These are phyloP conservation scores for Malthinus seriepunctatus DNA, from an alignment of 2,888 invertebrate species.

Conservation along the genomic window DNA sequence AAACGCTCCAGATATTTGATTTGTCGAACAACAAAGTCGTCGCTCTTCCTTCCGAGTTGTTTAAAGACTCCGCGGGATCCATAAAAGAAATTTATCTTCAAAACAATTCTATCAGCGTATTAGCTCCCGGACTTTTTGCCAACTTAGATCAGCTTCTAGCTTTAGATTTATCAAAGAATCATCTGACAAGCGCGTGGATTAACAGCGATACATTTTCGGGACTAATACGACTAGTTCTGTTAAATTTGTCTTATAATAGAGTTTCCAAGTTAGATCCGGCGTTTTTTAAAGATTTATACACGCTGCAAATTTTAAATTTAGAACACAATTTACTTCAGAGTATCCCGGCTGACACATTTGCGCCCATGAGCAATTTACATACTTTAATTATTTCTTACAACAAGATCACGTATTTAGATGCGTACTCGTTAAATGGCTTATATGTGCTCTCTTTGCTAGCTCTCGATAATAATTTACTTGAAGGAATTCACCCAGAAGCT, in stretches of 20 bases:
- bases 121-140: slow-evolving; percentile 85
- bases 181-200: slow-evolving; percentile 85
- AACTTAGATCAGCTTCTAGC: slow-evolving; percentile 80
- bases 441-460: slow-evolving; percentile 84
- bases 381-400: slow-evolving; percentile 86
- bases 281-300: slow-evolving; percentile 84
- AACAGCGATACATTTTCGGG: slow-evolving; percentile 85
- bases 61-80: slow-evolving; percentile 75
- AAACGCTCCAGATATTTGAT: slow-evolving; percentile 82
- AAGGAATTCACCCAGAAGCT: slow-evolving; percentile 83
- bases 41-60: slow-evolving; percentile 83
- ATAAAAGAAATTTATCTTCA: slow-evolving; percentile 89
- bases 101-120: slow-evolving; percentile 86
- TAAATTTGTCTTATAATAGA: slow-evolving; percentile 85
- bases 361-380: slow-evolving; percentile 90
- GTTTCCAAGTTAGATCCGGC: slow-evolving; percentile 80
- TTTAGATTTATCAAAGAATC: slow-evolving; percentile 84
- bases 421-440: slow-evolving; percentile 84
- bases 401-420: slow-evolving; percentile 81
- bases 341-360: slow-evolving; percentile 85
- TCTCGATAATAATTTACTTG: slow-evolving; percentile 82
- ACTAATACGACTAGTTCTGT: slow-evolving; percentile 82
- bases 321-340: slow-evolving; percentile 83
- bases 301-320: slow-evolving; percentile 82
- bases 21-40: slow-evolving; percentile 89